Evolutionary conservation across 2,797 vertebrate genomes (phyloP).

Genomic region (Liasis olivaceus): DNA sequence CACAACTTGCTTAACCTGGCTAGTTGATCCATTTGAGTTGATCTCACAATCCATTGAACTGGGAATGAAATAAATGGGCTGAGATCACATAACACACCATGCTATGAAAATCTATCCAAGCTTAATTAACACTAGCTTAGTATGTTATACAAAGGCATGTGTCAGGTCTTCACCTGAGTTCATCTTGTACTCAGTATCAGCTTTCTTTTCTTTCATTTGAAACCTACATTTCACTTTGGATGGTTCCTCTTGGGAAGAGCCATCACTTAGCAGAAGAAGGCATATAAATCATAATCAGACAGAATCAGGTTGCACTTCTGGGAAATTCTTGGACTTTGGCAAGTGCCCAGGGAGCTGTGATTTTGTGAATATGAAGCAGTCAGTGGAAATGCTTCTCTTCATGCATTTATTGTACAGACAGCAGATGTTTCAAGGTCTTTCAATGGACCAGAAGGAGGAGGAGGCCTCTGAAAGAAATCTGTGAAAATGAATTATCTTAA

Average conservation of each 20-base stretch:
- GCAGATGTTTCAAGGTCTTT: neutral
- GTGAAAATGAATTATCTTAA: no score
- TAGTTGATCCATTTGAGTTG: no score
- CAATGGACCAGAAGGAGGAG: neutral
- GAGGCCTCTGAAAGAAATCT: neutral
- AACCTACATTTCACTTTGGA: neutral
- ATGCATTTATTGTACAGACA: neutral
- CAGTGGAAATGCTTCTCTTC: neutral
- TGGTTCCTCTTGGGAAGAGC: neutral
- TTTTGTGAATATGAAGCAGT: neutral
- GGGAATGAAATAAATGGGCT: no score
- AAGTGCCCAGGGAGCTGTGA: neutral
- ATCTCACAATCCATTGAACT: no score
- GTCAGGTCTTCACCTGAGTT: no score
- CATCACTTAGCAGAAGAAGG: neutral
- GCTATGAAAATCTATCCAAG: no score
- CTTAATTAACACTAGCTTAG: no score
- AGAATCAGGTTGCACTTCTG: neutral
- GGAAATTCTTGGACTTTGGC: neutral
- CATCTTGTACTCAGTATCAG: no score
- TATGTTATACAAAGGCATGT: no score
- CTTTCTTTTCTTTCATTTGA: no score
- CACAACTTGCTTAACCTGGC: no score
- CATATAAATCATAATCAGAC: neutral
- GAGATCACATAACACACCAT: no score